phyloP scores from a whole-genome alignment of 1,140 invertebrate species.

The Neodiprion fabricii region DNA sequence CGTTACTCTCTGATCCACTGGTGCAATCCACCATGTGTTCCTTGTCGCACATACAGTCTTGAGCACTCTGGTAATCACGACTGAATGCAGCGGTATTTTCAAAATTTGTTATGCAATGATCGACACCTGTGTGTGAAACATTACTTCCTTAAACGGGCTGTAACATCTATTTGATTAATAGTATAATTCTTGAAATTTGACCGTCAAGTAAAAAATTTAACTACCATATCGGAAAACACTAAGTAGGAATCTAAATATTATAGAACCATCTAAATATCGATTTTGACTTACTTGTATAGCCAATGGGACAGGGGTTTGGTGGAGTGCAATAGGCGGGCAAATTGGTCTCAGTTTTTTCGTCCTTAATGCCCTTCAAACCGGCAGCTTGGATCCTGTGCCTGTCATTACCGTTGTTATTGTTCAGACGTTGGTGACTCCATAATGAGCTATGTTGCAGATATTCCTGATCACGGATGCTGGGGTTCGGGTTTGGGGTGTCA shows the following conservation, averaged over 20 bases:
- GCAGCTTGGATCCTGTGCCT: conserved; percentile 49
- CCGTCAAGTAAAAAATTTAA: conserved; percentile 6
- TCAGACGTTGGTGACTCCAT: conserved; percentile 83
- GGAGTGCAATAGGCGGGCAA: conserved; percentile 98
- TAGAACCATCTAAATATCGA: no score
- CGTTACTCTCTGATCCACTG: conserved; percentile 46
- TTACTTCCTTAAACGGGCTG: conserved; percentile 21
- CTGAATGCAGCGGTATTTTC: conserved; percentile 97
- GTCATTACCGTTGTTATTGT: conserved; percentile 61
- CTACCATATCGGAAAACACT: background rate
- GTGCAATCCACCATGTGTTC: conserved; percentile 98
- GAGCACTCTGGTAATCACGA: conserved; percentile 89
- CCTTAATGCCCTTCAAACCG: conserved; percentile 68
- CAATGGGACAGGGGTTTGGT: conserved; percentile 96
- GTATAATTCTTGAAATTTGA: background rate
- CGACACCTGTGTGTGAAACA: conserved; percentile 63
- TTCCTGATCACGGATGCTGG: conserved; percentile 86
- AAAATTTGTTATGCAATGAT: conserved; percentile 91
- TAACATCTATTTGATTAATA: conserved; percentile 13
- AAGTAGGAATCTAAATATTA: conserved; percentile 7
- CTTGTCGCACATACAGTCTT: conserved; percentile 97
- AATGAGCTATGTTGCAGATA: conserved; percentile 88
- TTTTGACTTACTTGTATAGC: conserved; percentile 70
- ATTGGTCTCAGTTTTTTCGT: conserved; percentile 89
- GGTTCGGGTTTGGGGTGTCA: conserved; percentile 69